These are phyloP conservation scores for Cyrtodaria siliqua DNA, from an alignment of 2,888 invertebrate genomes.

Conservation along the genomic window DNA sequence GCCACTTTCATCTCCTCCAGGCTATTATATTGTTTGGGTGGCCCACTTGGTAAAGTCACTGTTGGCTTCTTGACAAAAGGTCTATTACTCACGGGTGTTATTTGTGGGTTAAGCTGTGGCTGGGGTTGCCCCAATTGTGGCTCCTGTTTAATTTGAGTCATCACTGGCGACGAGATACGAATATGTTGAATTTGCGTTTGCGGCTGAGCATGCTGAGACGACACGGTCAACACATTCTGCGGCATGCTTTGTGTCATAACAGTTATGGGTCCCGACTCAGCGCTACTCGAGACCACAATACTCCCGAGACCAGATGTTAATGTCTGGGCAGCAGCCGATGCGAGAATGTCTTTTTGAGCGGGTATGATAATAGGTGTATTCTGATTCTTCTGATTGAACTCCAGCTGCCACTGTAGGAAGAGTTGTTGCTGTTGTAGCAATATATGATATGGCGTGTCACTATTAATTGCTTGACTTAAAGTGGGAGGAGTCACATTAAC, in stretches of 20 bases:
- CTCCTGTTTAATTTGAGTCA: conserved; percentile 55
- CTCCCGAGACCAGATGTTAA: conserved; percentile 24
- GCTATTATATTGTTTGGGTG: conserved; percentile 86
- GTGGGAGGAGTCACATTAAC: conserved; percentile 18
- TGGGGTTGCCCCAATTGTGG: conserved; percentile 61
- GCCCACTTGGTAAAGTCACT: conserved; percentile 84
- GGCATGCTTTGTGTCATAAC: conserved; percentile 67
- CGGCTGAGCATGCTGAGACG: conserved; percentile 46
- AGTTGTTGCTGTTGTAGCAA: conserved; percentile 96
- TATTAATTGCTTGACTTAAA: conserved; percentile 9
- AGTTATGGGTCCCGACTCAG: conserved; percentile 45
- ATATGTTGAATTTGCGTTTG: conserved; percentile 58
- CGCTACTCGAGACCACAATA: conserved; percentile 24
- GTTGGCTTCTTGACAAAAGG: conserved; percentile 50
- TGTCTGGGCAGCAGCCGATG: conserved; percentile 14
- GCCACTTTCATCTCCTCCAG: conserved; percentile 98
- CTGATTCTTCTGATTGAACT: conserved; percentile 91
- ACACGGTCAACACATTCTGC: conserved; percentile 61
- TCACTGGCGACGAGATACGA: conserved; percentile 48
- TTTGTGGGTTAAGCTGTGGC: conserved; percentile 64
- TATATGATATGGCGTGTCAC: conserved; percentile 79
- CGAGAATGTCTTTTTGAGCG: conserved; percentile 61
- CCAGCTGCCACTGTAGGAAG: conserved; percentile 94
- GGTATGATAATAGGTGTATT: conserved; percentile 62
- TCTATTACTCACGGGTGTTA: conserved; percentile 56